Evolutionary conservation across 2,888 invertebrate species (phyloP).

Genomic region (Rhodophaea formosa): DNA sequence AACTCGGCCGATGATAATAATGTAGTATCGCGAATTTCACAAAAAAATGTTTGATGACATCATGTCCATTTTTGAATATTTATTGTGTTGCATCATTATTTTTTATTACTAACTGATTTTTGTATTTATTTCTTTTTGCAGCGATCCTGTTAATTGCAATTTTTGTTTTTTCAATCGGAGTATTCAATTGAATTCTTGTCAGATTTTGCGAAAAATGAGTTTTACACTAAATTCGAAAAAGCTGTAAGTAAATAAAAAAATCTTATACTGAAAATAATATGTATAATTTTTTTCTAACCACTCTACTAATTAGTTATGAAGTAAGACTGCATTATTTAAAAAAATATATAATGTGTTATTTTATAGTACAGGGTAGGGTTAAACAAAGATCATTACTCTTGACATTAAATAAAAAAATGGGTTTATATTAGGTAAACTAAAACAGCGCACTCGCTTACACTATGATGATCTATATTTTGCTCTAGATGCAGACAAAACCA

Average conservation of each 20-base stretch:
- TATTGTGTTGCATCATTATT: conserved; percentile 28
- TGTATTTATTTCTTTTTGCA: not conserved
- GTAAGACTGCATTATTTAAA: too few relatives aligned
- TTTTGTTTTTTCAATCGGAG: not conserved
- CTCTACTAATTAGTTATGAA: too few relatives aligned
- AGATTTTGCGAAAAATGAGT: too few relatives aligned
- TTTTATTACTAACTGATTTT: not conserved
- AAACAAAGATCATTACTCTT: too few relatives aligned
- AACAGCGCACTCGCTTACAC: not conserved
- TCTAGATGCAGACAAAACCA: not conserved
- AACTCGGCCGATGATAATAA: conserved; percentile 39
- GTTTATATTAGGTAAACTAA: too few relatives aligned
- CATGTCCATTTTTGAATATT: conserved; percentile 43
- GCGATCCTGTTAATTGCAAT: not conserved
- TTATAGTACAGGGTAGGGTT: too few relatives aligned
- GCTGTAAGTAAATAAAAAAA: too few relatives aligned
- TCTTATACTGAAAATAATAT: too few relatives aligned
- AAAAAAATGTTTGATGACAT: conserved; percentile 50
- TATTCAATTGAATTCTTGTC: not conserved
- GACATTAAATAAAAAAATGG: too few relatives aligned
- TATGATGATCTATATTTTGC: not conserved
- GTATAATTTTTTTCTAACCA: too few relatives aligned
- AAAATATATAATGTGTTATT: too few relatives aligned
- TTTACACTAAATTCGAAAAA: too few relatives aligned
- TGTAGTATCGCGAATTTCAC: conserved; percentile 41